A percentile compares a stretch with the other conserved stretches of the same genome.
Conservation (phyloP, 2,888 invertebrate species). For the Tupiocoris notatus region DNA sequence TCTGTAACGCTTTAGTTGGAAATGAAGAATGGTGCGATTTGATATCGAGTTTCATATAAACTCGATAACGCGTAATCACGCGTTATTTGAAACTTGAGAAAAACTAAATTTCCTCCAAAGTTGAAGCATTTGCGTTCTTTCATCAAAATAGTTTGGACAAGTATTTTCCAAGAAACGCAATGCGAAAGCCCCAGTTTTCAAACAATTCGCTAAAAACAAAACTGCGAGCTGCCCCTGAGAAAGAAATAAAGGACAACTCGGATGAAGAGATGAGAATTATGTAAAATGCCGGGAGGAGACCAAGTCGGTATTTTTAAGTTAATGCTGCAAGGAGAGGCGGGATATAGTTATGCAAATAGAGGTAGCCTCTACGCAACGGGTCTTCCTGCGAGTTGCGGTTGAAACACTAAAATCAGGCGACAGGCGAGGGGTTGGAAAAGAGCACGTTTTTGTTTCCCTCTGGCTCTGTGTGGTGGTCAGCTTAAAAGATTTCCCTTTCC, state of each 20-base stretch:
- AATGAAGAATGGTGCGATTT: too few species aligned
- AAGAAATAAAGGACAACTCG: neutral
- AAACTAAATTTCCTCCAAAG: too few species aligned
- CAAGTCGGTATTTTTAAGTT: constrained; percentile 20
- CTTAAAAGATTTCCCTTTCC: neutral
- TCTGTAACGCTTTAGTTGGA: too few species aligned
- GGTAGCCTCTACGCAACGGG: neutral
- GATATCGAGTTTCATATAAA: too few species aligned
- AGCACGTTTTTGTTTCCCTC: neutral
- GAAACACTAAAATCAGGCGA: neutral
- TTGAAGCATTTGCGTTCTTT: too few species aligned
- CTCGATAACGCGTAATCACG: too few species aligned
- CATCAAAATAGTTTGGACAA: too few species aligned
- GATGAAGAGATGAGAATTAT: constrained; percentile 11
- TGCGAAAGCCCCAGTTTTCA: too few species aligned
- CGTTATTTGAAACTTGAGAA: too few species aligned
- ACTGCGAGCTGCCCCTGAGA: too few species aligned
- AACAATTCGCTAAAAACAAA: too few species aligned
- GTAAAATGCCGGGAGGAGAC: constrained; percentile 13
- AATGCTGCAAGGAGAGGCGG: constrained; percentile 1
- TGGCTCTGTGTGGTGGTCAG: neutral
- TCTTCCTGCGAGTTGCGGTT: neutral
- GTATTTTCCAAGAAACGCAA: too few species aligned
- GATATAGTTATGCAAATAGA: constrained; percentile 27
- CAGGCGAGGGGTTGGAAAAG: neutral